Conservation (phyloP, 2,797 vertebrate species). For the Coccyzus lansbergi region DNA sequence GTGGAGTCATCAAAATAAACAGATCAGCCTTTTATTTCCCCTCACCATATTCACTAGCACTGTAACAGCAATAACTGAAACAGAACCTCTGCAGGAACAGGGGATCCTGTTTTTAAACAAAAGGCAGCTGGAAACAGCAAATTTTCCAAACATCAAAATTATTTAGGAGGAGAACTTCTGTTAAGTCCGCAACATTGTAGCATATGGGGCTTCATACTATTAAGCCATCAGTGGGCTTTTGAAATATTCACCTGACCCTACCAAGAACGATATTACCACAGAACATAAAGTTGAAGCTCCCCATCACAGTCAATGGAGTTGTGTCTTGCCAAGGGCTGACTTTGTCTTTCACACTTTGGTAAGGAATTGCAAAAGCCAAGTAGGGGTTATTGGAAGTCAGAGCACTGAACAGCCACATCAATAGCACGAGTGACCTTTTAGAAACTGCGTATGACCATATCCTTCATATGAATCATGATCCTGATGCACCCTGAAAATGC, state of each 20-base stretch:
- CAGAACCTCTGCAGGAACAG: slow-evolving; percentile 11
- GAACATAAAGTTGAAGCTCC: neutral
- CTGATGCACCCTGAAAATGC: neutral
- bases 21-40: neutral
- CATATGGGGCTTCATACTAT: neutral
- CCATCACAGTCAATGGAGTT: neutral
- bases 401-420: neutral
- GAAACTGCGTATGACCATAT: neutral
- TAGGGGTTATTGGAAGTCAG: neutral
- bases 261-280: neutral
- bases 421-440: neutral
- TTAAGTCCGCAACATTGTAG: neutral
- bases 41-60: neutral
- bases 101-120: neutral
- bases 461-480: neutral
- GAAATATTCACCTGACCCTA: neutral
- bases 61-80: neutral
- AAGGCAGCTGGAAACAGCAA: slow-evolving; percentile 9
- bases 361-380: neutral
- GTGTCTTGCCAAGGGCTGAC: neutral
- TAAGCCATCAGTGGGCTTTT: neutral
- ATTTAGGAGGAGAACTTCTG: neutral
- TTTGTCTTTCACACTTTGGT: neutral
- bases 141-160: neutral
- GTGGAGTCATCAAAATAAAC: neutral